Conservation (phyloP, 2,797 vertebrate genomes). For the Coreius guichenoti region DNA sequence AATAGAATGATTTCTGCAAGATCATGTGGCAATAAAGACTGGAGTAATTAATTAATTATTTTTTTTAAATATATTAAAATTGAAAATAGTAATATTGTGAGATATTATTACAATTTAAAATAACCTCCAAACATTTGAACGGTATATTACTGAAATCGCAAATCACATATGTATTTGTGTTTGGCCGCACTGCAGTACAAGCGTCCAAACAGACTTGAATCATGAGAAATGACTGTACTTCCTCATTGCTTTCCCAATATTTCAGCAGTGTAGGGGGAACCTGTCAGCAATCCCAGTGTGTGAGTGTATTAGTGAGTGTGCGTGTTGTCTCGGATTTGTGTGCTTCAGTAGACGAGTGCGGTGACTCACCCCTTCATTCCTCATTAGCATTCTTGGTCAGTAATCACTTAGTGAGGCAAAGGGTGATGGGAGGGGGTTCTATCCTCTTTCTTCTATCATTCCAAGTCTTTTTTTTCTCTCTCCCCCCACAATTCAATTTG, state of each 20-base stretch:
- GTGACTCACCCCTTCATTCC: slow-evolving; percentile 56
- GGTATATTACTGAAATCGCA: neutral
- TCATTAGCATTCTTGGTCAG: slow-evolving; percentile 48
- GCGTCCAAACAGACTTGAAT: slow-evolving; percentile 47
- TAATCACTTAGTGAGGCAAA: slow-evolving; percentile 46
- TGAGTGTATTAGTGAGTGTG: slow-evolving; percentile 44
- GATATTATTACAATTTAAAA: neutral
- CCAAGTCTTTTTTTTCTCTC: neutral
- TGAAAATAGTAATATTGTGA: neutral
- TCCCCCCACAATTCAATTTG: slow-evolving; percentile 35
- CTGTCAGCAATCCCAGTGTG: slow-evolving; percentile 20
- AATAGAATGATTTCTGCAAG: neutral
- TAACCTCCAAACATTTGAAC: neutral
- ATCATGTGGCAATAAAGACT: neutral
- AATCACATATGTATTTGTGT: neutral
- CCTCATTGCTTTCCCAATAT: slow-evolving; percentile 33
- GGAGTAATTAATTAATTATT: neutral
- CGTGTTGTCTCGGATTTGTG: slow-evolving; percentile 23
- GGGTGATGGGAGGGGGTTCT: slow-evolving; percentile 31
- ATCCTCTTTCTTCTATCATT: slow-evolving; percentile 25
- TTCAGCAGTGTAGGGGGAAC: slow-evolving; percentile 41
- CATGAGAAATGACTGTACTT: slow-evolving; percentile 48
- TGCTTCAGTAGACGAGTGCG: slow-evolving; percentile 38
- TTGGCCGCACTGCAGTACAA: slow-evolving; percentile 34
- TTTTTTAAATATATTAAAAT: neutral